Evolutionary conservation across 2,113 vertebrate species (phyloP), one percentile per base, ranked within the genome.

Genomic region (Callopanchax toddi): DNA sequence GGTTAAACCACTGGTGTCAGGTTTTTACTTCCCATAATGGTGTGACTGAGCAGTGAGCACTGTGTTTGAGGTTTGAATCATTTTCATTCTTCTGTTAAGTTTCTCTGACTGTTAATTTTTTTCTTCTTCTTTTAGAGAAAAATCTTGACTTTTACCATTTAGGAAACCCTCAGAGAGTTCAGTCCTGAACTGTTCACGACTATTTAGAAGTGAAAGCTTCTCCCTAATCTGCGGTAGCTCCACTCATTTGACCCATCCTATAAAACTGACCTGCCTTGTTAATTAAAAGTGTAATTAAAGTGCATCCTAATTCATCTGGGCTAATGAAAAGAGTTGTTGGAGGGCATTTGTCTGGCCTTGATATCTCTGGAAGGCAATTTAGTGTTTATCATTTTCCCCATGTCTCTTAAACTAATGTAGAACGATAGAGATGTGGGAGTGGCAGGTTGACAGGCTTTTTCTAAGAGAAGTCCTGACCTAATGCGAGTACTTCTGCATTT

Each of bases 271-370:
- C 62, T 26, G 29, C 17, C 23, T 18, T 20, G 42, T 77, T 85
- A 85, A 85, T 85, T 86, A 85, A 83, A 75, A 71, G 61, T 60
- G 45, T 67, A 67, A 81, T 87, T 81, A 81, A 84, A 65, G 25
- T 61, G 42, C 65, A 70, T 67, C 36, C 54, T 60, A 46, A 36
- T 50, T 22, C 55, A 61, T 49, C 32, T 22, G 42, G 21, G 22
- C 50, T 73, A 63, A 75, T 81, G 55, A 40, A 73, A 66, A 83
- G 43, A 56, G 71, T 65, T 76, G 49, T 62, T 8, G 0, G 32
- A 46, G 39, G n/a, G 13, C 25, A 17, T 67, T 76, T 37, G 11
- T 63, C 52, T 74, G 67, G 75, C 73, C 77, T 67, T 56, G 25
- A 52, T 65, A 52, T 62, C 48, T 36, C 32, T 56, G 22, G 18